phyloP scores from a whole-genome alignment of 2,888 invertebrate species.

The Agrenia bidenticulata region DNA sequence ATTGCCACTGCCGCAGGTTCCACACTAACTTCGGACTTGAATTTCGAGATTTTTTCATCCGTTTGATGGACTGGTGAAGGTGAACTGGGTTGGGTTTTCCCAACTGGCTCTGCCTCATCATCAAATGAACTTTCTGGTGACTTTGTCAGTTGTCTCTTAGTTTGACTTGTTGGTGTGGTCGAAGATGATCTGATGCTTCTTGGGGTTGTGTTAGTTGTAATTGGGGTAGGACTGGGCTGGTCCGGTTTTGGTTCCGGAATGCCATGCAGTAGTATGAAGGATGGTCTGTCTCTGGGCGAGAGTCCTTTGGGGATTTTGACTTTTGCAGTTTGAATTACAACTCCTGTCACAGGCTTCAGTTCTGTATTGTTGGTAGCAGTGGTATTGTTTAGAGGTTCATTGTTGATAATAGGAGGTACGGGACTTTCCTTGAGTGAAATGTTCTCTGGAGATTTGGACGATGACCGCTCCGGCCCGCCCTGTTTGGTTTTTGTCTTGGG shows the following conservation, averaged over 20 bases:
- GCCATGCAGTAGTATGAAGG: slow-evolving; percentile 13
- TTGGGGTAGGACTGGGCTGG: neutral
- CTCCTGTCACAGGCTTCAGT: neutral
- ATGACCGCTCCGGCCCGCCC: slow-evolving; percentile 22
- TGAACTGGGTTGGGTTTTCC: neutral
- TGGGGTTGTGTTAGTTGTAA: no score
- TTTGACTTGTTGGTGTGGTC: no score
- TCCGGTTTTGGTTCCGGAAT: neutral
- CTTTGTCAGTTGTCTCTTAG: no score
- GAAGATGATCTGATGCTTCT: no score
- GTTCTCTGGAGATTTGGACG: slow-evolving; percentile 31
- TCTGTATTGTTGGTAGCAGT: no score
- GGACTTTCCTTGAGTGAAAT: slow-evolving; percentile 9
- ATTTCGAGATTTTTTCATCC: neutral
- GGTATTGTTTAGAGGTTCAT: neutral
- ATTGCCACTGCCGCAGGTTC: slow-evolving; percentile 40
- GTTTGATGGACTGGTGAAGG: neutral
- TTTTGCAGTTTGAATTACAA: neutral
- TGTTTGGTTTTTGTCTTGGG: neutral
- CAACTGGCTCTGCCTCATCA: no score
- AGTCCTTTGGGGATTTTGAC: slow-evolving; percentile 19
- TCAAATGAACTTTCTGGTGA: no score
- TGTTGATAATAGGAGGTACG: neutral
- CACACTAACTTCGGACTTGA: slow-evolving; percentile 8
- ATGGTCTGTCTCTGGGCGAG: slow-evolving; percentile 2